Conservation (phyloP, 1,140 invertebrate species). For the Zaprionus vittiger region DNA sequence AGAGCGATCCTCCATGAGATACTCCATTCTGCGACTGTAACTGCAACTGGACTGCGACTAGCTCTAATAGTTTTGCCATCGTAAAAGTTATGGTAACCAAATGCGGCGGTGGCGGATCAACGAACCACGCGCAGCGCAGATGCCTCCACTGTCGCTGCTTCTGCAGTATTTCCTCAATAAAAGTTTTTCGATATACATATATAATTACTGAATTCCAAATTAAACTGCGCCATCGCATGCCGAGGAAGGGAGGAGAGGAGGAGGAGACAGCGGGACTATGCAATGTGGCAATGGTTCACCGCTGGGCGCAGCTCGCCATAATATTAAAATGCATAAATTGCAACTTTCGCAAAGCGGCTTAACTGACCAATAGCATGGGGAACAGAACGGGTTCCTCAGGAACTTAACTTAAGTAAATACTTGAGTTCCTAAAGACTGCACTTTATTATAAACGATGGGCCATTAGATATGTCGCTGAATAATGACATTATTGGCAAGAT, state of each 20-base stretch:
- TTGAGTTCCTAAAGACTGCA: conserved; percentile 27
- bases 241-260: conserved; percentile 39
- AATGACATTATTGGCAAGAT: conserved; percentile 24
- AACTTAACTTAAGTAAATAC: conserved; percentile 3
- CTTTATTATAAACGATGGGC: conserved; percentile 12
- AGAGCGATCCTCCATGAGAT: conserved; percentile 33
- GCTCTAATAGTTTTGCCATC: conserved; percentile 46
- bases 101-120: conserved; percentile 62
- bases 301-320: conserved; percentile 41
- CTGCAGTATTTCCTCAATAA: conserved; percentile 19
- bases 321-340: conserved; percentile 68
- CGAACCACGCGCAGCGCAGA: conserved; percentile 53
- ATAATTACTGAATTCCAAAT: conserved; percentile 58
- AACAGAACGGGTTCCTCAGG: conserved; percentile 55
- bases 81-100: conserved; percentile 61
- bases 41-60: conserved; percentile 5
- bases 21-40: conserved; percentile 10
- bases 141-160: conserved; percentile 22
- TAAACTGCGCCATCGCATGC: conserved; percentile 40
- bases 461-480: conserved; percentile 21
- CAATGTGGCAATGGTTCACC: conserved; percentile 33
- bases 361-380: conserved; percentile 32
- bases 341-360: conserved; percentile 70
- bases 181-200: conserved; percentile 31
- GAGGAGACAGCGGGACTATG: conserved; percentile 6